Conservation (phyloP, 1,140 invertebrate species). For the Drosophila bipectinata region DNA sequence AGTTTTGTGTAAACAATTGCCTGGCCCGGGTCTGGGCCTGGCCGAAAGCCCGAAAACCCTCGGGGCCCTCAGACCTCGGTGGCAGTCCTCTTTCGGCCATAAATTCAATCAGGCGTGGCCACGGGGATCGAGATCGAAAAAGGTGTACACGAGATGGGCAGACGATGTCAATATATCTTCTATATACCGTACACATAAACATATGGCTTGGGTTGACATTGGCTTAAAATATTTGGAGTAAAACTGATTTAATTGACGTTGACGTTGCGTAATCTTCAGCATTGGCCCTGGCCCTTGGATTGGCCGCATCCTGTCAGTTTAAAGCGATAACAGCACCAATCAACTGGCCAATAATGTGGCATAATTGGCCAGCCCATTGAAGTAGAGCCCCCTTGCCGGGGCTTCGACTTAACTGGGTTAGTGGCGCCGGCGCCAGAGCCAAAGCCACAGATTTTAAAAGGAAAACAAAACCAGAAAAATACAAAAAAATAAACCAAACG, state of each 20-base stretch:
- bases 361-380: slow-evolving; percentile 73
- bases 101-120: slow-evolving; percentile 80
- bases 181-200: slow-evolving; percentile 15
- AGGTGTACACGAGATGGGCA: slow-evolving; percentile 45
- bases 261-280: slow-evolving; percentile 71
- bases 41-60: slow-evolving; percentile 13
- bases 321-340: slow-evolving; percentile 65
- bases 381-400: slow-evolving; percentile 11
- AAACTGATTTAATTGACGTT: slow-evolving; percentile 81
- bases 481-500: slow-evolving; percentile 35
- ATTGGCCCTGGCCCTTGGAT: slow-evolving; percentile 29
- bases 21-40: slow-evolving; percentile 23
- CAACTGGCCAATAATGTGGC: slow-evolving; percentile 69
- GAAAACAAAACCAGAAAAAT: slow-evolving; percentile 4
- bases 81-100: slow-evolving; percentile 43
- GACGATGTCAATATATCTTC: slow-evolving; percentile 67
- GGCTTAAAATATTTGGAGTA: slow-evolving; percentile 79
- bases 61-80: slow-evolving; percentile 29
- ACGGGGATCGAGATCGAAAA: slow-evolving; percentile 21
- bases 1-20: slow-evolving; percentile 80
- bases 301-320: slow-evolving; percentile 48
- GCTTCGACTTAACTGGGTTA: slow-evolving; percentile 66
- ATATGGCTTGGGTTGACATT: slow-evolving; percentile 58
- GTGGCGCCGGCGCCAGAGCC: slow-evolving; percentile 77
- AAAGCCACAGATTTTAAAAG: slow-evolving; percentile 28